phyloP scores from a whole-genome alignment of 2,797 vertebrate genomes.

The Erpetoichthys calabaricus region DNA sequence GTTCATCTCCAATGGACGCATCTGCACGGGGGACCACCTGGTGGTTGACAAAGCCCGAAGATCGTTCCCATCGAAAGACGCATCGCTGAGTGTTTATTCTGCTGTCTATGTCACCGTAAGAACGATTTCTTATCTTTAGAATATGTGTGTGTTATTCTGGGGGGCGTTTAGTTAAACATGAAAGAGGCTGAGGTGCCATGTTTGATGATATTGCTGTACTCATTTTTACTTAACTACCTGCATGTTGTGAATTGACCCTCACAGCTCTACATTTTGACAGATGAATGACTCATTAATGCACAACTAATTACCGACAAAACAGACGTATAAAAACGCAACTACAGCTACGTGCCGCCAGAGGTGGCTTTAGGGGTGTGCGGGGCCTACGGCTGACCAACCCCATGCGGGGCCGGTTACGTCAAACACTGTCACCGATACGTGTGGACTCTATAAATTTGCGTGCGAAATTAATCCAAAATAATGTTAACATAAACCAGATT shows the following conservation, averaged over 20 bases:
- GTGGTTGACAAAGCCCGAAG: conserved; percentile 76
- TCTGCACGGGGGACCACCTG: conserved; percentile 78
- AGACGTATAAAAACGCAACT: too few species aligned
- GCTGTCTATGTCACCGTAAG: conserved; percentile 91
- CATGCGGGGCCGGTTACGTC: too few species aligned
- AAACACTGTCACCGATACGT: too few species aligned
- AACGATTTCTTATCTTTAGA: conserved; percentile 2
- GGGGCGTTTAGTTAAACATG: background rate
- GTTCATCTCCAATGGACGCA: conserved; percentile 79
- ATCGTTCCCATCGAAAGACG: conserved; percentile 93
- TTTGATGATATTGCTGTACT: background rate
- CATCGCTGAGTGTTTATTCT: conserved; percentile 86
- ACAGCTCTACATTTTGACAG: background rate
- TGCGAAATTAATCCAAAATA: too few species aligned
- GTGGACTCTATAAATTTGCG: too few species aligned
- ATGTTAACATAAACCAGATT: too few species aligned
- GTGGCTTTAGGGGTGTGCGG: too few species aligned
- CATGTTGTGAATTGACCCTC: background rate
- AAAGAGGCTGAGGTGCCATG: background rate
- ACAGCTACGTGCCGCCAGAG: too few species aligned
- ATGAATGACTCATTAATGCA: too few species aligned
- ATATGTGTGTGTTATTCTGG: too few species aligned
- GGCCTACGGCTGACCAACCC: too few species aligned
- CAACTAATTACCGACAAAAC: too few species aligned
- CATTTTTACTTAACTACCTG: background rate